Evolutionary conservation across 2,888 invertebrate species (phyloP).

Genomic region (Ramazzottius varieornatus): DNA sequence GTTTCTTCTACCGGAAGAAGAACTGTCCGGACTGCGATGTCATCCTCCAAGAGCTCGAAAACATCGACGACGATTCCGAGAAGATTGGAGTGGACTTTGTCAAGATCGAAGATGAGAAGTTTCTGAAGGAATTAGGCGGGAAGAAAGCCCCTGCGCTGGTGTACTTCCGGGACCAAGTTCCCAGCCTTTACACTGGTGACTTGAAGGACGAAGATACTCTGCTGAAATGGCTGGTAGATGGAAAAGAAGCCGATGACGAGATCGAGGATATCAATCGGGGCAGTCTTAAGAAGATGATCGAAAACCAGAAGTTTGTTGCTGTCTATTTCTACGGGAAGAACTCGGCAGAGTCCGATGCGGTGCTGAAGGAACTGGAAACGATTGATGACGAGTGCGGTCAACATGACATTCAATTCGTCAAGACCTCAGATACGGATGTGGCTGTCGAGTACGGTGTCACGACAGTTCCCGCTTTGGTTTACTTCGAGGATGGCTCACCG

Average conservation of each 20-base stretch:
- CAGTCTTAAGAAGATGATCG: constrained; percentile 74
- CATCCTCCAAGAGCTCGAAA: constrained; percentile 60
- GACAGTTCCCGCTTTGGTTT: constrained; percentile 53
- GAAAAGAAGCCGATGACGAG: constrained; percentile 80
- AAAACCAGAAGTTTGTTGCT: constrained; percentile 76
- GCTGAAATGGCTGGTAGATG: constrained; percentile 64
- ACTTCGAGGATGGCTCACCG: constrained; percentile 74
- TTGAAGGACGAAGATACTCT: constrained; percentile 57
- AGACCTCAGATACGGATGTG: constrained; percentile 60
- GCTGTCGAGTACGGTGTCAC: constrained; percentile 63
- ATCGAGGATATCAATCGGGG: constrained; percentile 87
- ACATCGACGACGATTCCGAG: constrained; percentile 76
- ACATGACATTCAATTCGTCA: constrained; percentile 70
- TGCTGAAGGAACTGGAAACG: constrained; percentile 58
- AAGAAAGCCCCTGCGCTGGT: constrained; percentile 66
- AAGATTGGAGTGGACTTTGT: constrained; percentile 65
- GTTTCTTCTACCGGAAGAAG: constrained; percentile 65
- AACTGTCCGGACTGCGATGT: constrained; percentile 76
- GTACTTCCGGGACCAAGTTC: constrained; percentile 38
- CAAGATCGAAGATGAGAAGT: constrained; percentile 58
- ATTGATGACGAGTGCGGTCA: constrained; percentile 78
- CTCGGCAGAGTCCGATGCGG: constrained; percentile 59
- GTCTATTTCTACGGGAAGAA: constrained; percentile 82
- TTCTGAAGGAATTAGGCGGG: constrained; percentile 63
- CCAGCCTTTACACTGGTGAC: constrained; percentile 57